phyloP scores from a whole-genome alignment of 2,888 invertebrate species.

The Thecocarcelia acutangulata region DNA sequence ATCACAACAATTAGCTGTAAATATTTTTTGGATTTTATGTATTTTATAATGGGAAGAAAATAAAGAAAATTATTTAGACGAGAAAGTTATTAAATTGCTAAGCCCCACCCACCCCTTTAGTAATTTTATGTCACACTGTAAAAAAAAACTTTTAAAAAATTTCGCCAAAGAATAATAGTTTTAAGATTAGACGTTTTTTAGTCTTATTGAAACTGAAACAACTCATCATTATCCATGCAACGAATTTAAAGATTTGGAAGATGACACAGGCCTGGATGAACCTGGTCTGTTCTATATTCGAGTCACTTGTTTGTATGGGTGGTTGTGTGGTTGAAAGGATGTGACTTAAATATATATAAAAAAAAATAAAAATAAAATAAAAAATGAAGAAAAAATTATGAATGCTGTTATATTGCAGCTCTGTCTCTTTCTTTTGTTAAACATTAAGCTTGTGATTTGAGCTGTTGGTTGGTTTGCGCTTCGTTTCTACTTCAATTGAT shows the following conservation, averaged over 20 bases:
- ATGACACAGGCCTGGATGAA: neutral
- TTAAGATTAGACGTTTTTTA: neutral
- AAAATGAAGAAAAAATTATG: too few relatives aligned
- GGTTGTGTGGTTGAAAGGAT: slow-evolving; percentile 1
- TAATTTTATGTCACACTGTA: too few relatives aligned
- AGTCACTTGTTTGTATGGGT: neutral
- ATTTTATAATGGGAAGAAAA: too few relatives aligned
- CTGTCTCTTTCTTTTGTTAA: neutral
- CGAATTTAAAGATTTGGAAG: neutral
- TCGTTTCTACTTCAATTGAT: slow-evolving; percentile 32
- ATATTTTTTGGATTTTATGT: too few relatives aligned
- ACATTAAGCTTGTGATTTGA: neutral
- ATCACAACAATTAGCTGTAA: too few relatives aligned
- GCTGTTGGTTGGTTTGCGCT: slow-evolving; percentile 18
- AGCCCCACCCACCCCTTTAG: too few relatives aligned
- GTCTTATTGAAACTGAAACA: neutral
- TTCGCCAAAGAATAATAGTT: too few relatives aligned
- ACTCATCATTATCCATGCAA: slow-evolving; percentile 5
- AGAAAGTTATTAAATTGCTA: too few relatives aligned
- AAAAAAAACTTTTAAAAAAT: too few relatives aligned
- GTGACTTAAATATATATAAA: too few relatives aligned
- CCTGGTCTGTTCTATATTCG: neutral
- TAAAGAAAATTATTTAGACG: too few relatives aligned
- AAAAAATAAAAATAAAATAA: too few relatives aligned
- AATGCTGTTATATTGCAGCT: neutral